Evolutionary conservation across 2,797 vertebrate genomes (phyloP), one percentile per base, ranked within the genome.

Genomic region (Girardinus metallicus): DNA sequence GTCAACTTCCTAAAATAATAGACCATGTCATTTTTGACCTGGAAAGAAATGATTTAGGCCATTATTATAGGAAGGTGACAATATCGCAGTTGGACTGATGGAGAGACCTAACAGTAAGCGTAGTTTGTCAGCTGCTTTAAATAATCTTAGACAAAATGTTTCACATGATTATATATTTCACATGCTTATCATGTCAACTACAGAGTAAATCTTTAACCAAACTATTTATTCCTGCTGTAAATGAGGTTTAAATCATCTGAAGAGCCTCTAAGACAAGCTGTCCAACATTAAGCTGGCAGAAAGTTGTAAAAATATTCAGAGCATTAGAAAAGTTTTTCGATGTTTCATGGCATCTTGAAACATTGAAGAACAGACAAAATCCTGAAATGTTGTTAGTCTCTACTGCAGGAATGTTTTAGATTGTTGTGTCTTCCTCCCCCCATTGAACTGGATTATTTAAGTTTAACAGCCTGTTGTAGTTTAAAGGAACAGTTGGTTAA

Each of bases 191-290:
- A 15, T 3, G 2, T 34, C 82, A 79, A 83, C 55, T 49, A 73
- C 18, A 76, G 47, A 34, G n/a, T 73, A 47, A 73, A 73, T 47
- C 21, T 47, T 73, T 73, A 44, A 73, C n/a, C 46, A 31, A 73
- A 29, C 44, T 3, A 18, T 73, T 73, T 13, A 21, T 47, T 31
- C 44, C 29, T 29, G 71, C 29, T 49, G 46, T 49, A 49, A 49
- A 73, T 49, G 16, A 34, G 71, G 34, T 29, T 26, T 68, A 68
- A 5, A 68, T 7, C 21, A 41, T 41, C 39, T 39, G 31, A 66
- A 66, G 4, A 66, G 34, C 34, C 34, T 39, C 3, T 23, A 26
- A 41, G 9, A 66, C 21, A 41, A 39, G 36, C 3, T 68, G 64
- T 68, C 18, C 36, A 39, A 68, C 36, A 11, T 11, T 11, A 68